These are phyloP conservation scores for Amphiura filiformis DNA, from an alignment of 35 echinoderm and acorn worm genomes.

Conservation along the genomic window DNA sequence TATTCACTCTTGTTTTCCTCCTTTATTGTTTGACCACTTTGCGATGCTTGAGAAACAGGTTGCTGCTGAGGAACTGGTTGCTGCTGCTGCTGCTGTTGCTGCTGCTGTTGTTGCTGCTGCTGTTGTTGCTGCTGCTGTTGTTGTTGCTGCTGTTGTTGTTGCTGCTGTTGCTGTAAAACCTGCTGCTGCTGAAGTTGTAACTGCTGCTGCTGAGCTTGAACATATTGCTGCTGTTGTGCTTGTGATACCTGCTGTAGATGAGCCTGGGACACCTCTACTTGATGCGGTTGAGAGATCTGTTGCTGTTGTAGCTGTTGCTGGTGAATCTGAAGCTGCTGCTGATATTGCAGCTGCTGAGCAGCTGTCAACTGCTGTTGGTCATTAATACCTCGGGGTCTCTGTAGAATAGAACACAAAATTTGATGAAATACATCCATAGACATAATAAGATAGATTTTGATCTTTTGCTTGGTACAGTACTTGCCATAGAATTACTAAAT, in stretches of 20 bases:
- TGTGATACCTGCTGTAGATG: slow-evolving; percentile 7
- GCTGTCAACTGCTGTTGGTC: not conserved
- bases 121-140: slow-evolving; percentile 26
- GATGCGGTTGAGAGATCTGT: not conserved
- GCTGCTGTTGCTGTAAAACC: not conserved
- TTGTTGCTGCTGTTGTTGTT: not conserved
- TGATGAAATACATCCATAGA: no score
- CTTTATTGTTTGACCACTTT: not conserved
- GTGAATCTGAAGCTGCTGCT: no score
- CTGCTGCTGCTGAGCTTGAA: slow-evolving; percentile 2
- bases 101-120: slow-evolving; percentile 19
- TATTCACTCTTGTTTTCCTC: not conserved
- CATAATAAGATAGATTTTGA: no score
- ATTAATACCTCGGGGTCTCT: not conserved
- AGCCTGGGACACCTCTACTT: not conserved
- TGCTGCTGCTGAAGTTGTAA: not conserved
- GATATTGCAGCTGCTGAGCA: not conserved
- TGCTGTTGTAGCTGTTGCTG: not conserved
- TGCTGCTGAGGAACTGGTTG: not conserved
- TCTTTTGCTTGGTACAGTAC: no score
- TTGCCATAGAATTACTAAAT: no score
- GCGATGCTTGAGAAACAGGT: not conserved
- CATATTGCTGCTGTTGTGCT: not conserved
- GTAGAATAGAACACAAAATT: not conserved
- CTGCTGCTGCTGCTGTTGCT: slow-evolving; percentile 31